A percentile compares a stretch with the other conserved stretches of the same genome.
These are phyloP conservation scores for Xanthostigma xanthostigma DNA, from an alignment of 2,888 invertebrate species.

Conservation along the genomic window DNA sequence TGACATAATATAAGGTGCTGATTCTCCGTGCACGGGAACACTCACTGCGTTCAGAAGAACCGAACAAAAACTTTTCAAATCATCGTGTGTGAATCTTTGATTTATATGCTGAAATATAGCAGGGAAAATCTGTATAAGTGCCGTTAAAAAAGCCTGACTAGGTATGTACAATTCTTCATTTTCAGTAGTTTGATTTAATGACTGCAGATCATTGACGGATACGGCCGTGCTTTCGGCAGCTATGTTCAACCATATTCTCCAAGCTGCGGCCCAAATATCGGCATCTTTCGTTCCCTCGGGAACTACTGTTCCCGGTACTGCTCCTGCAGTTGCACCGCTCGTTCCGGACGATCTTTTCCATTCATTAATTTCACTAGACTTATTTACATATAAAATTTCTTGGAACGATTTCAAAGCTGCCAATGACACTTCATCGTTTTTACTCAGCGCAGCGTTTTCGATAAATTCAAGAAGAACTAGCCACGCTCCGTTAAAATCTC, in stretches of 20 bases:
- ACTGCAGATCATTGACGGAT: too few species aligned
- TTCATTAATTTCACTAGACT: conserved; percentile 30
- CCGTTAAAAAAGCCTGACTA: conserved; percentile 85
- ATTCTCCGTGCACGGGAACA: conserved; percentile 68
- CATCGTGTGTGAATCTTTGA: conserved; percentile 46
- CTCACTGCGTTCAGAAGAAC: conserved; percentile 64
- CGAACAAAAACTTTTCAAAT: conserved; percentile 64
- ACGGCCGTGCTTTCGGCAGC: conserved; percentile 58
- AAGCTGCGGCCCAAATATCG: conserved; percentile 65
- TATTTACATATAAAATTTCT: conserved; percentile 69
- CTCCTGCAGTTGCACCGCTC: conserved; percentile 1
- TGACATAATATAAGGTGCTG: conserved; percentile 66
- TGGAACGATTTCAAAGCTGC: conserved; percentile 95
- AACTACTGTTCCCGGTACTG: conserved; percentile 10
- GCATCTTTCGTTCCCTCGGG: conserved; percentile 22
- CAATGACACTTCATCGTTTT: conserved; percentile 90
- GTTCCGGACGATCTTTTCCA: neutral
- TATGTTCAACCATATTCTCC: conserved; percentile 79
- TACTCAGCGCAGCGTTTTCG: conserved; percentile 79
- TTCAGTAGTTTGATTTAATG: conserved; percentile 11
- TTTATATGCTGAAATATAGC: conserved; percentile 79
- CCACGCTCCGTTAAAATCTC: conserved; percentile 92
- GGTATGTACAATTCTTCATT: conserved; percentile 57
- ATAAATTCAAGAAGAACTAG: conserved; percentile 84
- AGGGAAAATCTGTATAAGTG: conserved; percentile 90